Evolutionary conservation across 2,113 vertebrate species (phyloP), one percentile per base, ranked within the genome.

Genomic region (Chaenogobius annularis): DNA sequence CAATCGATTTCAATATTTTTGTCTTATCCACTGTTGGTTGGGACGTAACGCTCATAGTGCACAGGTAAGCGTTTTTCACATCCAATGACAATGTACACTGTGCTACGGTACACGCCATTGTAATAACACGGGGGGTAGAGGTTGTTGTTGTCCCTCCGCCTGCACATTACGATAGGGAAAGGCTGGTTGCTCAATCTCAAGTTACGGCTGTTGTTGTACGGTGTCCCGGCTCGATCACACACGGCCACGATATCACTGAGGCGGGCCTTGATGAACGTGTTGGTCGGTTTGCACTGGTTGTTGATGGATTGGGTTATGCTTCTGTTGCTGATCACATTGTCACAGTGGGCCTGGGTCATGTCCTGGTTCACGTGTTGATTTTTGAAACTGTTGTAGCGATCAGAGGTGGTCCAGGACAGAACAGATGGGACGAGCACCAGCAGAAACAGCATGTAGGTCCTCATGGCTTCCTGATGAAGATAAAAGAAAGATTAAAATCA

Each of bases 91-190:
- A 87, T 82, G 26, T 31, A 31, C 2, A 31, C 26, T 31, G 26
- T 31, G 26, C 26, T 31, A 31, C 26, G 26, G 26, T 31, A 31
- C 1, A 31, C 26, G 4, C 26, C 26, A 31, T 31, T 31, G 26
- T 31, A 31, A 31, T 31, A 2, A 4, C 26, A 31, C 26, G 26
- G 26, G 26, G 26, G 26, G 26, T n/a, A 3, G 35, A 6, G 35
- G 6, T 35, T 3, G 63, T 7, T 5, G 0, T 46, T 7, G 15
- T 66, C 72, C 58, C 0, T 77, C 72, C 71, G 61, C 1, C 0
- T 20, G 20, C 86, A 88, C 46, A 77, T 70, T 20, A 85, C 64
- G 31, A 83, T 46, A 11, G 1, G 0, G 55, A 88, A 88, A 17
- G 68, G 31, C 17, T 14, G 2, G 11, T 20, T 19, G 47, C 86